A percentile compares a stretch with the other conserved stretches of the same genome.
These are phyloP conservation scores for Hemiprocne comata DNA, from an alignment of 2,113 vertebrate genomes.

Conservation along the genomic window DNA sequence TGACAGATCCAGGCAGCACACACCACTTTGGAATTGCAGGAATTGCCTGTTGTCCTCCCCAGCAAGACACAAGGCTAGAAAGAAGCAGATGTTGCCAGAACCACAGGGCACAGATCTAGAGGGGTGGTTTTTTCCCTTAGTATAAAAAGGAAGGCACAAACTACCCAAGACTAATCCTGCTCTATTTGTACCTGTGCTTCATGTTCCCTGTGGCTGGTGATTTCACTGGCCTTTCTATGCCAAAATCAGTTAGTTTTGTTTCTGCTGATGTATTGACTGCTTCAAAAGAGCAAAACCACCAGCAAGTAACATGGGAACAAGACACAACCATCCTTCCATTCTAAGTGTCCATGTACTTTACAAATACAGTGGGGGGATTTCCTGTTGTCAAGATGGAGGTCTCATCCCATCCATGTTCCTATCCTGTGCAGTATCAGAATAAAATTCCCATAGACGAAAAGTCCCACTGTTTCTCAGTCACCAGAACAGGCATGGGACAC, in stretches of 20 bases:
- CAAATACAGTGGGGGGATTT: background rate
- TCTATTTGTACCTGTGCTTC: background rate
- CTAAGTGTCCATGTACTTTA: background rate
- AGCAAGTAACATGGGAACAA: background rate
- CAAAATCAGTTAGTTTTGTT: background rate
- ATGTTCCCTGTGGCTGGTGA: background rate
- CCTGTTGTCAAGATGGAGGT: fast-evolving
- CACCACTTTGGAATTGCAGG: background rate
- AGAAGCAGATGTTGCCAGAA: background rate
- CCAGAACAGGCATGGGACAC: background rate
- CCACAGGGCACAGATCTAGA: background rate
- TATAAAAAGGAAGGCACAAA: background rate
- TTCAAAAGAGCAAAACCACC: background rate
- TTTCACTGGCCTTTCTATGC: background rate
- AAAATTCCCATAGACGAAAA: background rate
- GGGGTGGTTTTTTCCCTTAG: background rate
- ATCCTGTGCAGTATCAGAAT: background rate
- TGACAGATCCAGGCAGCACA: background rate
- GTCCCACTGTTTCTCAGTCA: background rate
- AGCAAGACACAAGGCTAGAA: background rate
- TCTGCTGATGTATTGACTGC: background rate
- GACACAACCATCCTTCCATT: background rate
- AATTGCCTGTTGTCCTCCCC: background rate
- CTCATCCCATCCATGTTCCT: background rate
- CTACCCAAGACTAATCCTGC: background rate